phyloP scores from a whole-genome alignment of 1,140 invertebrate genomes.

The Drosophila setifemur region DNA sequence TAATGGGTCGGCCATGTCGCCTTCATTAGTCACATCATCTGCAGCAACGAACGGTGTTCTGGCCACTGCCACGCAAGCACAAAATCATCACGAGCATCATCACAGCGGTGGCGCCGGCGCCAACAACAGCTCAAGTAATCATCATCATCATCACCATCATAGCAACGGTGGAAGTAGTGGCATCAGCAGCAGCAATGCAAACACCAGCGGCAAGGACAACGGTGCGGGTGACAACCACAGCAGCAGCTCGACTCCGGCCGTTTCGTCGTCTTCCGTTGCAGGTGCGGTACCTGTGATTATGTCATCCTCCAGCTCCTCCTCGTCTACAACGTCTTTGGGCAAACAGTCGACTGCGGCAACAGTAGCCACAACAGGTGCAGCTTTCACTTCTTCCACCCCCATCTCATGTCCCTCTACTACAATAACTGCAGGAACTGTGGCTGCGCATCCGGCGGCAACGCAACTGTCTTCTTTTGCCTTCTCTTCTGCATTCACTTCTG shows the following conservation, averaged over 20 bases:
- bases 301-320: slow-evolving; percentile 19
- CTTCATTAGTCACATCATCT: slow-evolving; percentile 37
- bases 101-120: slow-evolving; percentile 53
- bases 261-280: slow-evolving; percentile 10
- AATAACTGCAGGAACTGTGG: neutral
- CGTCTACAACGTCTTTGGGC: slow-evolving; percentile 15
- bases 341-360: slow-evolving; percentile 35
- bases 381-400: slow-evolving; percentile 14
- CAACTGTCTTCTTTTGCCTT: slow-evolving; percentile 21
- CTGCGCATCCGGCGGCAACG: slow-evolving; percentile 6
- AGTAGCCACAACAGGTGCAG: slow-evolving; percentile 58
- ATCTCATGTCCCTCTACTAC: slow-evolving; percentile 9
- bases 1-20: slow-evolving; percentile 44
- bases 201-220: slow-evolving; percentile 33
- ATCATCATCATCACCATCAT: slow-evolving; percentile 66
- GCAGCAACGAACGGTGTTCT: slow-evolving; percentile 55
- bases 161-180: slow-evolving; percentile 27
- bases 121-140: slow-evolving; percentile 50
- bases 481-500: slow-evolving; percentile 19
- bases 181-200: slow-evolving; percentile 20
- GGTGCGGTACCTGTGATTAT: slow-evolving; percentile 15
- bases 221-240: slow-evolving; percentile 21
- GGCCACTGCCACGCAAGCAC: slow-evolving; percentile 59
- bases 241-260: slow-evolving; percentile 8
- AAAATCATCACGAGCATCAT: slow-evolving; percentile 73